Evolutionary conservation across 92 coral and sea anemone species (phyloP).

Genomic region (Epizoanthus stellaris): DNA sequence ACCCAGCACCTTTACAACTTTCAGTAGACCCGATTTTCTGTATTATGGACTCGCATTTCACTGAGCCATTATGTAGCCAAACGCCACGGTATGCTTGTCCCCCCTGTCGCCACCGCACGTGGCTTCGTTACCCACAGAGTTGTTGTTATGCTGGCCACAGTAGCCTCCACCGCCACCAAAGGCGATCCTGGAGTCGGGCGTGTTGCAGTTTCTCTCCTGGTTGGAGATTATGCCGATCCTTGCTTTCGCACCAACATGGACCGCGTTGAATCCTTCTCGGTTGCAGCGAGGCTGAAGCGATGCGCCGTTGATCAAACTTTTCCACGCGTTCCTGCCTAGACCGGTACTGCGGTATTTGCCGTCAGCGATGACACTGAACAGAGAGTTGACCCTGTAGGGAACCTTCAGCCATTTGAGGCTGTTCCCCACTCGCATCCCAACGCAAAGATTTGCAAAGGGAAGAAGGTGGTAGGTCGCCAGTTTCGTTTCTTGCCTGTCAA

Average conservation of each 20-base stretch:
- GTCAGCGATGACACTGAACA: slow-evolving; percentile 46
- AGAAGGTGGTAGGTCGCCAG: slow-evolving; percentile 50
- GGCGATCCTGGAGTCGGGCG: background rate
- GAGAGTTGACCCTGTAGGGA: slow-evolving; percentile 43
- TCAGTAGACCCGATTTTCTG: background rate
- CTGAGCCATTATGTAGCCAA: slow-evolving; percentile 42
- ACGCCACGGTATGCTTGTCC: background rate
- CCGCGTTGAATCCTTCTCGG: background rate
- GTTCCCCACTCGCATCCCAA: slow-evolving; percentile 40
- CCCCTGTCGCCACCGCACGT: slow-evolving; percentile 9
- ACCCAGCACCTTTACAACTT: too few relatives aligned
- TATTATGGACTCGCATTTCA: background rate
- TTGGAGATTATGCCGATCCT: slow-evolving; percentile 6
- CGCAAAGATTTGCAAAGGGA: slow-evolving; percentile 47
- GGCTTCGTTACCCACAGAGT: slow-evolving; percentile 1
- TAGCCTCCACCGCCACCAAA: background rate
- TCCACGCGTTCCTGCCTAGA: slow-evolving; percentile 35
- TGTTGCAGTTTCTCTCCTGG: background rate
- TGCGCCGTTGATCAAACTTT: background rate
- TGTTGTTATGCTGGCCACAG: background rate
- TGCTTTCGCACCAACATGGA: background rate
- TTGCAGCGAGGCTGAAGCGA: slow-evolving; percentile 1
- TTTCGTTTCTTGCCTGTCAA: slow-evolving; percentile 51
- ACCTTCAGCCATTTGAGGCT: slow-evolving; percentile 29
- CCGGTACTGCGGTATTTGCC: slow-evolving; percentile 28